Evolutionary conservation across 2,888 invertebrate genomes (phyloP), one percentile per base, ranked within the genome.

Genomic region (Lacanobia oleracea): DNA sequence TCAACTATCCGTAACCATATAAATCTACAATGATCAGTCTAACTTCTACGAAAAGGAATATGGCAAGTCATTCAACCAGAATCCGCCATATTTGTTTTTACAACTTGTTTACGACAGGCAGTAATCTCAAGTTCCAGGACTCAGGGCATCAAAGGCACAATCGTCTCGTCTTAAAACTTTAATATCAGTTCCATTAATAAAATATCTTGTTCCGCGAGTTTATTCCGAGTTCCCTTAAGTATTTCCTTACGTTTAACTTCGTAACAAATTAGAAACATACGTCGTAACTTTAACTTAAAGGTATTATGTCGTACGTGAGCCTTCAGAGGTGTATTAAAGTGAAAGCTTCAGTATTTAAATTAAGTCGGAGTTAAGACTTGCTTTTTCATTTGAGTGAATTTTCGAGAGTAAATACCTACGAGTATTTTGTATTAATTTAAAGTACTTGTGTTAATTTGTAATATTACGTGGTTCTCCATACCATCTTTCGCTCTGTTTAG

Each of bases 251-350:
- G 37, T 60, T 65, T 62, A 54, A 68, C 67, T 81, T 69, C 62
- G 67, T 68, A 69, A 77, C 68, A 59, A 75, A 84, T 84, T 77
- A 81, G 50, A 50, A 69, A 70, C 57, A 56, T 54, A 56, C n/a
- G 33, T 71, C 23, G 57, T 75, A 68, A 75, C 67, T 79, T 56
- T 33, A 51, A 66, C 57, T 75, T 69, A 57, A 69, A 84, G 48
- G 64, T 67, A 73, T 73, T 66, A 73, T 67, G 67, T 72, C 76
- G 73, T 70, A 70, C 67, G 68, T 67, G 65, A 51, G 61, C 62
- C 62, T 76, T 64, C 65, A 21, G 71, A 79, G 50, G 53, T 75
- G 57, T 75, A 69, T 79, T 70, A 72, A 75, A 65, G 60, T 73
- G 59, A 65, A 61, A 68, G 68, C 37, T 60, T 59, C 56, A 73